Evolutionary conservation across 2,113 vertebrate species (phyloP).

Genomic region (Diglossa brunneiventris): DNA sequence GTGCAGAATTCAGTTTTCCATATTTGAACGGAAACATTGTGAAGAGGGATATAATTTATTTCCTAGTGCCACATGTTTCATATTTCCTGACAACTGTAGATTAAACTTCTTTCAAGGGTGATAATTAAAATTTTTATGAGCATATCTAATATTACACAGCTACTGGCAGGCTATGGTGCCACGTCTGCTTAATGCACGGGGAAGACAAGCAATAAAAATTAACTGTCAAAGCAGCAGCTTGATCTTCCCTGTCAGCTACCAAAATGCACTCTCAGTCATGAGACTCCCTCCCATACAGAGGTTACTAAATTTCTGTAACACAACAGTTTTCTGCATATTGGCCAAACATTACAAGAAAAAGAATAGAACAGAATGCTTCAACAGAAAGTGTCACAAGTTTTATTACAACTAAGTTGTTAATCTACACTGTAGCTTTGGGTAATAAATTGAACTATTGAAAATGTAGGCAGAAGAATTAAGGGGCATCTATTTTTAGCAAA

Average conservation of each 20-base stretch:
- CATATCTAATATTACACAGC: conserved; percentile 65
- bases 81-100: conserved; percentile 60
- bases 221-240: conserved; percentile 55
- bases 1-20: not conserved
- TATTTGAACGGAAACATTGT: conserved; percentile 33
- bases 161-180: conserved; percentile 19
- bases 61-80: conserved; percentile 25
- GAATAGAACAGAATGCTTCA: not conserved
- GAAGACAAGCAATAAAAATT: conserved; percentile 57
- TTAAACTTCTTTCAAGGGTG: conserved; percentile 62
- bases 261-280: not conserved
- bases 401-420: not conserved
- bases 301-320: not conserved
- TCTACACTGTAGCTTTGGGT: not conserved
- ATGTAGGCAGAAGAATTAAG: not conserved
- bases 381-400: not conserved
- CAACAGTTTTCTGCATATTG: not conserved
- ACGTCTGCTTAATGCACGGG: conserved; percentile 39
- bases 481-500: not conserved
- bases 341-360: not conserved
- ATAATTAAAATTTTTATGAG: conserved; percentile 69
- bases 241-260: conserved; percentile 33
- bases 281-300: not conserved
- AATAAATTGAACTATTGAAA: not conserved
- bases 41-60: conserved; percentile 27